Conservation (phyloP, 2,888 invertebrate species). For the Platynereis dumerilii region DNA sequence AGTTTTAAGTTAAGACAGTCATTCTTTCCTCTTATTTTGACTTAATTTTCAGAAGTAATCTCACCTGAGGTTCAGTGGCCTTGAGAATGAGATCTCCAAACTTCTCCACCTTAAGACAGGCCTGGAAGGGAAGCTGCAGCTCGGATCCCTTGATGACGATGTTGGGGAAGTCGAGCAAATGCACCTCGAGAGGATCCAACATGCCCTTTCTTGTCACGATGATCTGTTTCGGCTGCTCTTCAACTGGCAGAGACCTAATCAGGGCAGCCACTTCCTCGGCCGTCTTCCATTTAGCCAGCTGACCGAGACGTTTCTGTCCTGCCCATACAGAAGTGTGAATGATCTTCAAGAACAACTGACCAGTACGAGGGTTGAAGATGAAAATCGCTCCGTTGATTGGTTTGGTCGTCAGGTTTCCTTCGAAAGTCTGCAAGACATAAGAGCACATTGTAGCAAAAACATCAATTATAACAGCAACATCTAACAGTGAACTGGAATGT, state of each 20-base stretch:
- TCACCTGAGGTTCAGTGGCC: slow-evolving; percentile 88
- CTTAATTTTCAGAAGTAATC: too few species aligned
- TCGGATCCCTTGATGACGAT: slow-evolving; percentile 99
- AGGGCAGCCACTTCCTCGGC: slow-evolving; percentile 99
- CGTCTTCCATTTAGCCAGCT: slow-evolving; percentile 99
- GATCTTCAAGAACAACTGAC: slow-evolving; percentile 98
- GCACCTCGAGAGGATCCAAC: slow-evolving; percentile 99
- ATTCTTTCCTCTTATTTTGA: too few species aligned
- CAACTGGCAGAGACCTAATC: slow-evolving; percentile 97
- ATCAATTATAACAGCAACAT: not conserved
- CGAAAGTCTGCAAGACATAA: slow-evolving; percentile 76
- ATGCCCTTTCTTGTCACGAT: slow-evolving; percentile 99
- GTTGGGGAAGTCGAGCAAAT: slow-evolving; percentile 99
- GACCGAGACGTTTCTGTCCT: slow-evolving; percentile 98
- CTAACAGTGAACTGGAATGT: too few species aligned
- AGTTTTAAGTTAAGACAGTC: too few species aligned
- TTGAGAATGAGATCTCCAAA: slow-evolving; percentile 98
- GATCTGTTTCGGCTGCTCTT: slow-evolving; percentile 99
- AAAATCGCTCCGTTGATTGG: slow-evolving; percentile 99
- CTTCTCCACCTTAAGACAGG: slow-evolving; percentile 96
- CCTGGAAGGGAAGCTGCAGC: slow-evolving; percentile 94
- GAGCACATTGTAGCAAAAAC: not conserved
- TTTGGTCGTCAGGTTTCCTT: slow-evolving; percentile 98
- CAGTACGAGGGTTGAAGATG: slow-evolving; percentile 98
- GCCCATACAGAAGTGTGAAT: slow-evolving; percentile 99